Conservation (phyloP, 2,113 vertebrate genomes). For the Channa maculata region DNA sequence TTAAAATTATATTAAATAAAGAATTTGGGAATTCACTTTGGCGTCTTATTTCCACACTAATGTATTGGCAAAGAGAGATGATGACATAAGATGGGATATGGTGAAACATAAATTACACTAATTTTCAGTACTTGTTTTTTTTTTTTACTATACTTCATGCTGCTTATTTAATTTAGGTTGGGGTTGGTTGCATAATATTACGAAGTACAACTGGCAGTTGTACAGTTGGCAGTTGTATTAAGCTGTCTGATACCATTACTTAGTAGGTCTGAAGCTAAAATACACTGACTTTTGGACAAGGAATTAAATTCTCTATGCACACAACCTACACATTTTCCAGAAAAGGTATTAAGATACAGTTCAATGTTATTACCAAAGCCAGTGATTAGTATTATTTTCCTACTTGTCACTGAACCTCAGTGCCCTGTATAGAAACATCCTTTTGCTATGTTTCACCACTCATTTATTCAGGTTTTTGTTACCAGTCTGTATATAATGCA, state of each 20-base stretch:
- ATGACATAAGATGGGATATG: neutral
- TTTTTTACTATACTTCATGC: too few species aligned
- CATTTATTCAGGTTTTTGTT: neutral
- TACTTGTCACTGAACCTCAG: too few species aligned
- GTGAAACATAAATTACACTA: neutral
- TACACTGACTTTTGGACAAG: neutral
- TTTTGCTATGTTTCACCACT: too few species aligned
- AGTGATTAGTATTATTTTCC: too few species aligned
- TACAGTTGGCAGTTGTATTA: slow-evolving; percentile 4
- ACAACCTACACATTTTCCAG: too few species aligned
- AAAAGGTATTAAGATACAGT: too few species aligned
- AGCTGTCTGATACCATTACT: slow-evolving; percentile 18
- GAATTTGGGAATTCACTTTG: fast-evolving
- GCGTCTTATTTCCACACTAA: neutral
- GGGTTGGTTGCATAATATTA: slow-evolving; percentile 10
- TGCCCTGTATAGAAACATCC: too few species aligned
- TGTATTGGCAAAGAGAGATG: neutral
- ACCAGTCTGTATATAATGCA: neutral
- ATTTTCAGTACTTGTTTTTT: too few species aligned
- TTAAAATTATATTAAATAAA: too few species aligned
- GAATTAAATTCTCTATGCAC: too few species aligned
- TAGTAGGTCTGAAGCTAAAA: slow-evolving; percentile 1
- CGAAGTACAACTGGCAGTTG: neutral
- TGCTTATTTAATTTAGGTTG: too few species aligned
- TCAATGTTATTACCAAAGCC: too few species aligned